Evolutionary conservation across 2,113 vertebrate species (phyloP).

Genomic region (Lanius collurio): DNA sequence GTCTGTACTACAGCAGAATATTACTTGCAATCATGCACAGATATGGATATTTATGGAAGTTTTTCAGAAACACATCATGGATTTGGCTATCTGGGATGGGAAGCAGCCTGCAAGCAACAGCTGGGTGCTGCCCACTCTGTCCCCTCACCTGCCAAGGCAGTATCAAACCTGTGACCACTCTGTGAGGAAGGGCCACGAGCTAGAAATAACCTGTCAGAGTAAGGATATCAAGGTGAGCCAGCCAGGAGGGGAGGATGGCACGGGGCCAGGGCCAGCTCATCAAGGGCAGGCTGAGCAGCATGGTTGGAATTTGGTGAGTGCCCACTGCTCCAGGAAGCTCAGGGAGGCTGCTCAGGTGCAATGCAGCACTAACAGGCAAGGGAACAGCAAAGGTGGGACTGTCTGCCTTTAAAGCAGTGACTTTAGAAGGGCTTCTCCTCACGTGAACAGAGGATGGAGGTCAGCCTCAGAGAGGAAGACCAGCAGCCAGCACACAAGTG

Average conservation of each 20-base stretch:
- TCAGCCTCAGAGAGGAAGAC: neutral
- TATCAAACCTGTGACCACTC: neutral
- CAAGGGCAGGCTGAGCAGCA: neutral
- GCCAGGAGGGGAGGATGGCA: neutral
- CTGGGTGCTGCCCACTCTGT: neutral
- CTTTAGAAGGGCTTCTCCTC: neutral
- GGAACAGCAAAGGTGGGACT: neutral
- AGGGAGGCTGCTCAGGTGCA: neutral
- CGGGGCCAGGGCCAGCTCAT: neutral
- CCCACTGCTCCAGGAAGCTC: neutral
- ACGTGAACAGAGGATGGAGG: neutral
- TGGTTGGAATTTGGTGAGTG: fast-evolving
- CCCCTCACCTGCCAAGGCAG: neutral
- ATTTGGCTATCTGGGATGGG: neutral
- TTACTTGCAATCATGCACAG: neutral
- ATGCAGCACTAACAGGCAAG: fast-evolving
- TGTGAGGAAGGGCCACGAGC: neutral
- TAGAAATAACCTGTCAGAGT: neutral
- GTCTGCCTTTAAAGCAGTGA: neutral
- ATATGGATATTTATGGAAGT: neutral
- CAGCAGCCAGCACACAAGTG: neutral
- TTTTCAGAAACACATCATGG: neutral
- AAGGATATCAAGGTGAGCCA: neutral
- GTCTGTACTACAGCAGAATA: neutral
- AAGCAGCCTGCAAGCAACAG: neutral